These are phyloP conservation scores for Microctonus hyperodae DNA, from an alignment of 2,888 invertebrate genomes.

Conservation along the genomic window DNA sequence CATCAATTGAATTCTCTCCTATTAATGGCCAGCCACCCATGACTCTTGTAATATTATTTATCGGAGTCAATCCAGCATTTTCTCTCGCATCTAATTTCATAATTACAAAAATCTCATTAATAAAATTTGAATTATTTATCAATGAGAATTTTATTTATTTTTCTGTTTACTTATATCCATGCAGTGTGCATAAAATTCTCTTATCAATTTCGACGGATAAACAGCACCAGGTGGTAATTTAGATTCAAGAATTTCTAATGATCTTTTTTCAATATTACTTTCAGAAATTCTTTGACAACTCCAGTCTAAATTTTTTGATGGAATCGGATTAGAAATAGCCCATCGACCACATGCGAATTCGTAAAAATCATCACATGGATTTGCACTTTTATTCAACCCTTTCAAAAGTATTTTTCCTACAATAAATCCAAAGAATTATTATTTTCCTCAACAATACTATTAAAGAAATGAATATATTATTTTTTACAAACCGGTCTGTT, in stretches of 20 bases:
- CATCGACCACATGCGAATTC: conserved; percentile 12
- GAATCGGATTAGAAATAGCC: background rate
- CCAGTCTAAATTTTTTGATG: background rate
- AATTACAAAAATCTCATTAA: too few relatives aligned
- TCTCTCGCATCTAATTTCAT: conserved; percentile 18
- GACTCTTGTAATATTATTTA: conserved; percentile 33
- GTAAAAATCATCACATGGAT: conserved; percentile 20
- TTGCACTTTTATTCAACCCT: background rate
- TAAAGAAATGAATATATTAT: background rate
- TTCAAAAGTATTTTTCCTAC: background rate
- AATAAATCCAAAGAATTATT: background rate
- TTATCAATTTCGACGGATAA: background rate
- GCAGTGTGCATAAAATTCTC: background rate
- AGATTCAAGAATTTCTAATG: conserved; percentile 4
- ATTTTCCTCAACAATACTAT: background rate
- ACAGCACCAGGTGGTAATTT: background rate
- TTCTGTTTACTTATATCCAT: conserved; percentile 1
- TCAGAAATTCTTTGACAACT: background rate
- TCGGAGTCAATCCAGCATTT: conserved; percentile 35
- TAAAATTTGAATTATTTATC: background rate
- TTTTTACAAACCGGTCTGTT: background rate
- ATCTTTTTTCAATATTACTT: background rate
- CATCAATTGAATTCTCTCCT: conserved; percentile 35
- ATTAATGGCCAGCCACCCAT: conserved; percentile 44
- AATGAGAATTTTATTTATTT: background rate